Evolutionary conservation across 2,113 vertebrate genomes (phyloP), one percentile per base, ranked within the genome.

Genomic region (Trinectes maculatus): DNA sequence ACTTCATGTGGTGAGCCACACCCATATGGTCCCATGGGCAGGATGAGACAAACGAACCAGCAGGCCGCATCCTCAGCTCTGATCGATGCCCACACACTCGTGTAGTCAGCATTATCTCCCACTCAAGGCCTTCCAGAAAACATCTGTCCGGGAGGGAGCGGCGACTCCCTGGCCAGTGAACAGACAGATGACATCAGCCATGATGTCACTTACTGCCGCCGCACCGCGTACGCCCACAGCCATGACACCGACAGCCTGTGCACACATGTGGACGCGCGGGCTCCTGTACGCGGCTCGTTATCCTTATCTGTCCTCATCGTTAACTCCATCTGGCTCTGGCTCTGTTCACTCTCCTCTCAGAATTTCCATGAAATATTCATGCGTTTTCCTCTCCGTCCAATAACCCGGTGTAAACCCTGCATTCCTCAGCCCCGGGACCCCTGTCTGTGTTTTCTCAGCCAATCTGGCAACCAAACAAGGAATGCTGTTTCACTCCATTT

Each of bases 171-270:
- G 13, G 77, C 81, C 77, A 78, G 67, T 53, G 44, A 55, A 87
- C n/a, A n/a, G n/a, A n/a, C n/a, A n/a, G n/a, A n/a, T 90, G 52
- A 87, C 78, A 85, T 89, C 84, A 87, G 37, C 57, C 42, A 77
- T 90, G 77, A 89, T 77, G 80, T 88, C 83, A 89, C 73, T 72
- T 63, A 44, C 59, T 71, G 37, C 43, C 72, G 61, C 47, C 49
- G 58, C 56, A 53, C 39, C 44, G 24, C 24, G 11, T 48, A 12
- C 3, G 21, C 56, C 29, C 64, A 77, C 81, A 46, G 74, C 74
- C 66, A 44, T 54, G 11, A 78, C 43, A 53, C 28, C 3, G 58
- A 44, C 43, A 66, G 39, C 33, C 2, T 63, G 34, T 31, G 58
- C 43, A 58, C 79, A 67, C 53, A 59, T 73, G 71, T 39, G 71